These are phyloP conservation scores for Sphinx pinastri DNA, from an alignment of 2,888 invertebrate species.

Conservation along the genomic window DNA sequence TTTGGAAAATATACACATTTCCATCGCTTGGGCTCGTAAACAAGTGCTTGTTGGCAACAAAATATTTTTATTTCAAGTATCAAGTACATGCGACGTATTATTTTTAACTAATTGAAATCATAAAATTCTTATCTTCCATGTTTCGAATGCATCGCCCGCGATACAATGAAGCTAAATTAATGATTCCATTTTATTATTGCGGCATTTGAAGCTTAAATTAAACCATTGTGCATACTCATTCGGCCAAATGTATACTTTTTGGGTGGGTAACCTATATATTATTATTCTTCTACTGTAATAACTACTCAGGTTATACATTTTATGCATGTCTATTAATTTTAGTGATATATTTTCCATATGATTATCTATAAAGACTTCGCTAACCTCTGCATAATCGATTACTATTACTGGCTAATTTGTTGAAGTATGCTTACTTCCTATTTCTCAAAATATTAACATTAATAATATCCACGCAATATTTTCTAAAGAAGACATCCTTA, in stretches of 20 bases:
- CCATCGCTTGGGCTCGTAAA: neutral
- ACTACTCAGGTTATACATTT: too few species aligned
- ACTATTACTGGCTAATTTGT: too few species aligned
- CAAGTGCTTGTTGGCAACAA: conserved; percentile 31
- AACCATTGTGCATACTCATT: too few species aligned
- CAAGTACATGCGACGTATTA: conserved; percentile 39
- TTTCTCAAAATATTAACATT: neutral
- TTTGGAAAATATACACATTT: conserved; percentile 16
- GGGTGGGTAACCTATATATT: too few species aligned
- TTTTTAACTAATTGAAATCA: conserved; percentile 51
- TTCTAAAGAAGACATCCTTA: neutral
- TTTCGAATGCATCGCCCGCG: conserved; percentile 53
- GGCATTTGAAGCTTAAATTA: neutral
- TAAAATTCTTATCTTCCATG: conserved; percentile 54
- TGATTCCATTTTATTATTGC: conserved; percentile 21
- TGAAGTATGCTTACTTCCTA: too few species aligned
- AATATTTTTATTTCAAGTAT: conserved; percentile 37
- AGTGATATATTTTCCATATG: too few species aligned
- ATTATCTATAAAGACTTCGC: too few species aligned
- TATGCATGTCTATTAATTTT: too few species aligned
- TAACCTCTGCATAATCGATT: too few species aligned
- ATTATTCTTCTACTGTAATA: too few species aligned
- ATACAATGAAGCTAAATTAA: conserved; percentile 47
- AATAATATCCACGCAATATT: neutral
- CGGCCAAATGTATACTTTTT: too few species aligned